Percentiles rank a stretch among this genome's conserved stretches.
Evolutionary conservation across 1,140 invertebrate genomes (phyloP).

Genomic region (Saxidomus purpurata): DNA sequence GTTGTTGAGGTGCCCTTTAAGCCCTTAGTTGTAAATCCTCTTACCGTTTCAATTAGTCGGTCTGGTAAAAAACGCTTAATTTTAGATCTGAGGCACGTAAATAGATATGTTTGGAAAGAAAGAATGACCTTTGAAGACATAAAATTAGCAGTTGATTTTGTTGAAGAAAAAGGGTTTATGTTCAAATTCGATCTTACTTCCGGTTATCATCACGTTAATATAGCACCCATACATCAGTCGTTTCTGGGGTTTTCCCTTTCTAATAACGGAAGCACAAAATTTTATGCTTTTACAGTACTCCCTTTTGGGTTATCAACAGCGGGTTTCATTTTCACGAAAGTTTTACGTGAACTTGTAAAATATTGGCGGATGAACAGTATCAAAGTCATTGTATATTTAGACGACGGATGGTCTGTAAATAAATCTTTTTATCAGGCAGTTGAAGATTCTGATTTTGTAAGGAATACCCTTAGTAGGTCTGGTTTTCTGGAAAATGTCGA

Average conservation of each 20-base stretch:
- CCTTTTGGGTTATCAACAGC: neutral
- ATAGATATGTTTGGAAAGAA: slow-evolving; percentile 40
- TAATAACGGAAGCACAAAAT: neutral
- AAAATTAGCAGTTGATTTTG: neutral
- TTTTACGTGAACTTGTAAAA: neutral
- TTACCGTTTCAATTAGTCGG: slow-evolving; percentile 45
- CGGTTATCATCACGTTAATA: neutral
- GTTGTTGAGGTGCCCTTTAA: slow-evolving; percentile 51
- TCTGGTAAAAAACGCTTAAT: slow-evolving; percentile 52
- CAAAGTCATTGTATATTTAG: slow-evolving; percentile 8
- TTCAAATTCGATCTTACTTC: neutral
- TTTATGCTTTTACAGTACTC: neutral
- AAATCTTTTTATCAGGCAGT: neutral
- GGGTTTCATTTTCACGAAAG: slow-evolving; percentile 10
- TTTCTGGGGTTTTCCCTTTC: neutral
- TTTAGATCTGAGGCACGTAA: slow-evolving; percentile 51
- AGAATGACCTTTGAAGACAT: slow-evolving; percentile 34
- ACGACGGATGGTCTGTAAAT: slow-evolving; percentile 6
- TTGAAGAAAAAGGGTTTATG: neutral
- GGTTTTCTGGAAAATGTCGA: neutral
- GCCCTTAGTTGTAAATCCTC: slow-evolving; percentile 43
- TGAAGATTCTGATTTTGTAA: neutral
- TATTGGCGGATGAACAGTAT: neutral
- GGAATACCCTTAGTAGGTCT: neutral
- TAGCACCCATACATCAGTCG: neutral